Base-by-base conservation (phyloP, 2,888 invertebrate genomes). In the Melinaea marsaeus region DNA sequence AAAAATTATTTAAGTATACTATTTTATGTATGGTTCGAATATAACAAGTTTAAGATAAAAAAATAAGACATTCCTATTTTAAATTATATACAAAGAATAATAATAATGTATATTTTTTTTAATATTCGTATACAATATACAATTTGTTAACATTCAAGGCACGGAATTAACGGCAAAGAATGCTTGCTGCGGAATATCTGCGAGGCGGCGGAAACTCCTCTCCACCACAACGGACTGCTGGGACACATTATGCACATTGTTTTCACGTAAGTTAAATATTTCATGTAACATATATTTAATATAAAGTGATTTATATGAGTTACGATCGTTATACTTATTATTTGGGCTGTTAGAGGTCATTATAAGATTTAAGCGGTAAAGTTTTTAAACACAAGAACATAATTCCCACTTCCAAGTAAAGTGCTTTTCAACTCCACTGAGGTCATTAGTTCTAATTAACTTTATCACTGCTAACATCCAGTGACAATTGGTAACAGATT, bases 101-200 rank as follows among this genome's bases (percentile, higher is more conserved):
- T 42, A 42, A 9, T 42, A 42, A 42, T 42, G 9, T 42, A 42
- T 22, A 13, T n/a, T 2, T 0, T 22, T 22, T 51, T 22, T n/a
- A 22, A 11, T 51, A 51, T 51, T 32, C 11, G 32, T 51, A 22
- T 51, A 22, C 7, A 22, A 3, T 32, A 51, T 11, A 51, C 11
- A 51, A 32, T 51, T 6, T 51, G 32, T 51, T 51, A 51, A 51
- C 51, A 55, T 79, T 80, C 33, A 80, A 93, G 94, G 64, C 83
- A 92, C 68, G 93, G 94, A 32, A 93, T 93, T 90, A 88, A 91
- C 71, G 94, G 94, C 37, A 91, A 87, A 64, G 90, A 91, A 62
- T 95, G 95, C 74, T 85, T 95, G 79, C 81, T 94, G 70, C 90
- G 94, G 55, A 92, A 93, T 71, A 94, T 95, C 73, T 95, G 95